Evolutionary conservation across 2,113 vertebrate genomes (phyloP), one percentile per base, ranked within the genome.

Genomic region (Platichthys flesus): DNA sequence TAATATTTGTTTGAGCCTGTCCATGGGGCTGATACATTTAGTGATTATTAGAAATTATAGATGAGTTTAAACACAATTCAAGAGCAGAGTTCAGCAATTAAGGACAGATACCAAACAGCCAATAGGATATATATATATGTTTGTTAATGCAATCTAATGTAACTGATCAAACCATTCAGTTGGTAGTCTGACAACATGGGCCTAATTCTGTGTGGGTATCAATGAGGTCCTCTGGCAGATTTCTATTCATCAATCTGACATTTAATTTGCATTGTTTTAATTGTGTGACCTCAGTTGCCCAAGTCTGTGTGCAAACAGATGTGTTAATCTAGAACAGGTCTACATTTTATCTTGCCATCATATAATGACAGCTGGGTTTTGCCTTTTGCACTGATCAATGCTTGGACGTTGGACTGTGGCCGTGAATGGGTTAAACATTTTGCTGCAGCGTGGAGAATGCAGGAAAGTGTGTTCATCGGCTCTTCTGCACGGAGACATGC

Each of bases 341-440:
- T 7, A 64, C 15, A 56, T 10, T 2, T 45, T 10, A 8, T 49
- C 47, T 54, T 4, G 24, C 14, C 15, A 49, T 2, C 12, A 49
- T 2, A 16, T 54, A 58, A 14, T 55, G 23, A 3, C 7, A 10
- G 14, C n/a, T 71, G 31, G 8, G 1, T 54, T 15, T 13, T 37
- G 23, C 1, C 0, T 57, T 18, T 14, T 24, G 18, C 42, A 0
- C n/a, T 56, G 10, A 2, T 65, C 52, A 24, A 16, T 59, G 40
- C 28, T 62, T 40, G 54, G 21, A 35, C 42, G 54, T 35, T 51
- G 31, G 56, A 74, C 4, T 9, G 40, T 28, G 77, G 88, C 57
- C 23, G 9, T 82, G 88, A 87, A 89, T 20, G 79, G 84, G 91
- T 93, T 93, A 91, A 93, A 86, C 57, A 76, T 82, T 81, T 56